Evolutionary conservation across 2,797 vertebrate species (phyloP).

Genomic region (Naso thynnoides): DNA sequence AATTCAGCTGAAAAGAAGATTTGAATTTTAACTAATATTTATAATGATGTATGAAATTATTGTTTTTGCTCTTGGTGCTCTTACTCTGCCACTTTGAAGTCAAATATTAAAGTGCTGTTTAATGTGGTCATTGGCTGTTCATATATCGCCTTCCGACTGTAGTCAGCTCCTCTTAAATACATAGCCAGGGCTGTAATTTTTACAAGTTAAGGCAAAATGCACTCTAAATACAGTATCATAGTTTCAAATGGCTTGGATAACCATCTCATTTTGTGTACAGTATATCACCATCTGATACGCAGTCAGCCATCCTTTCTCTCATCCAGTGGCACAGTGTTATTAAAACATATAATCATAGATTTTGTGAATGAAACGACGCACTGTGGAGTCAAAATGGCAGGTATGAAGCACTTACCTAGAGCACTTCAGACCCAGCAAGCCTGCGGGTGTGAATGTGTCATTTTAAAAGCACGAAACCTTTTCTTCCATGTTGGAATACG

Average conservation of each 20-base stretch:
- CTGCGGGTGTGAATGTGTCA: constrained; percentile 55
- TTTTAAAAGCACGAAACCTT: constrained; percentile 55
- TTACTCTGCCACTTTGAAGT: constrained; percentile 84
- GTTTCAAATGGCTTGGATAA: constrained; percentile 83
- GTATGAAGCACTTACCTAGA: constrained; percentile 72
- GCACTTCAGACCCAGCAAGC: constrained; percentile 59
- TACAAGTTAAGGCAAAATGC: constrained; percentile 88
- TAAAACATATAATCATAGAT: constrained; percentile 85
- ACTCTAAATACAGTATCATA: constrained; percentile 88
- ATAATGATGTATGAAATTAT: constrained; percentile 85
- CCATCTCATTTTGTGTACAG: constrained; percentile 77
- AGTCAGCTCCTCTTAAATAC: constrained; percentile 84
- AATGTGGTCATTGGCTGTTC: constrained; percentile 85
- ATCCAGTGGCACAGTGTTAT: constrained; percentile 76
- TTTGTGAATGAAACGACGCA: constrained; percentile 80
- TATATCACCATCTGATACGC: constrained; percentile 79
- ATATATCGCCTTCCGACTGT: constrained; percentile 79
- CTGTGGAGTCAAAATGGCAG: constrained; percentile 70
- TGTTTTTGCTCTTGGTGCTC: constrained; percentile 84
- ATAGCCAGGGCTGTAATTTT: constrained; percentile 87
- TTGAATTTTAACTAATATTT: constrained; percentile 84
- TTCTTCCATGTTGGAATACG: constrained; percentile 19
- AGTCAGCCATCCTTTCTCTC: constrained; percentile 71
- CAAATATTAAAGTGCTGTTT: constrained; percentile 86
- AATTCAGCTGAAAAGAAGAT: constrained; percentile 75